Percentiles rank a stretch among this genome's conserved stretches.
phyloP scores from a whole-genome alignment of 2,113 vertebrate species.

The Paracanthobrama guichenoti region DNA sequence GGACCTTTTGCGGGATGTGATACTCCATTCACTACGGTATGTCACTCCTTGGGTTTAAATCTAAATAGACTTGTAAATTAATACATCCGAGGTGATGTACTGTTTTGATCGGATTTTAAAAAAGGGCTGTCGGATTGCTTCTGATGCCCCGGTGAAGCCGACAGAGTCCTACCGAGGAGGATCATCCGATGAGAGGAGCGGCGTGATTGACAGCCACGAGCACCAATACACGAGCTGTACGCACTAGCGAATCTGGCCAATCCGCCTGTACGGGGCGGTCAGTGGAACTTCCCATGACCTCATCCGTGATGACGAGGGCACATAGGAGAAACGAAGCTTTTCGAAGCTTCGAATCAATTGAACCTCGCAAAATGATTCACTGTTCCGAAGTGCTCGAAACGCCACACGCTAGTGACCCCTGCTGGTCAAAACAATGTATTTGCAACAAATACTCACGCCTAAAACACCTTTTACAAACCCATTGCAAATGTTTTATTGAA shows the following conservation, averaged over 20 bases:
- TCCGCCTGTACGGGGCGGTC: background rate
- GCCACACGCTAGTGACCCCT: too few species aligned
- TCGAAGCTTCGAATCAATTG: too few species aligned
- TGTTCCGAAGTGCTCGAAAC: too few species aligned
- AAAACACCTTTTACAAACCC: too few species aligned
- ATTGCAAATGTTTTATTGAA: too few species aligned
- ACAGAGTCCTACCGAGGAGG: background rate
- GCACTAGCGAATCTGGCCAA: constrained; percentile 12
- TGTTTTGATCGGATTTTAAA: background rate
- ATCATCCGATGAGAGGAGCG: constrained; percentile 28
- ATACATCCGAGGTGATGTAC: background rate
- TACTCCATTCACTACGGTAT: constrained; percentile 69
- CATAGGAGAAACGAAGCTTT: too few species aligned
- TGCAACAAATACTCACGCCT: too few species aligned
- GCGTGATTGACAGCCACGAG: constrained; percentile 10
- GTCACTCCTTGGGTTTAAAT: background rate
- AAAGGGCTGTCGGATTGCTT: background rate
- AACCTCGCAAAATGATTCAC: too few species aligned
- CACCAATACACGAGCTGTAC: constrained; percentile 38
- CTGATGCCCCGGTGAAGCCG: background rate
- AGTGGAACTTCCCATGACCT: constrained; percentile 43
- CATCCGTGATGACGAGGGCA: constrained; percentile 6
- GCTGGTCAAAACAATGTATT: too few species aligned
- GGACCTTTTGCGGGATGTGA: constrained; percentile 25
- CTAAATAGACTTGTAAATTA: background rate